A percentile compares a stretch with the other conserved stretches of the same genome.
These are phyloP conservation scores for Condylura cristata DNA, from an alignment of 2,113 vertebrate species.

Conservation along the genomic window DNA sequence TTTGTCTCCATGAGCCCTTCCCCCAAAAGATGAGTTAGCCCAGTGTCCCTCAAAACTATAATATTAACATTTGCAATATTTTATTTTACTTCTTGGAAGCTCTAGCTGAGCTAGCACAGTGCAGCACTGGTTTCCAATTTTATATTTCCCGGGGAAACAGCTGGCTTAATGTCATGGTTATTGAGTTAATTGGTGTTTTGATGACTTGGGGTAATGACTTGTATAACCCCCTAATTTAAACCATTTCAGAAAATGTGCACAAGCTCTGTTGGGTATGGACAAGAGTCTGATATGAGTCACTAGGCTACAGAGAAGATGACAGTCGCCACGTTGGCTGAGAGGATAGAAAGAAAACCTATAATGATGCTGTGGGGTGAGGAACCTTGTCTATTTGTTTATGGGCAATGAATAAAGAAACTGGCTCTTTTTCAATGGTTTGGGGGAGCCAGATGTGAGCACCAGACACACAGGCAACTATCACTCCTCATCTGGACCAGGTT, in stretches of 20 bases:
- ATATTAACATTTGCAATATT: not conserved
- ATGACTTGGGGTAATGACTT: conserved; percentile 56
- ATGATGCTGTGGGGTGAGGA: fast-evolving
- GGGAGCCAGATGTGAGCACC: not conserved
- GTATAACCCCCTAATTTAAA: conserved; percentile 52
- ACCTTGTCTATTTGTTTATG: not conserved
- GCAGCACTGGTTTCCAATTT: conserved; percentile 32
- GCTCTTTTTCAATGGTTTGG: not conserved
- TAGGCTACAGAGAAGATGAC: not conserved
- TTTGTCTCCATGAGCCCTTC: not conserved
- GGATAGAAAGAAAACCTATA: not conserved
- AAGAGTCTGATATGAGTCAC: conserved; percentile 29
- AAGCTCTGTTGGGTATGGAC: not conserved
- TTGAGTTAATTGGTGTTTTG: conserved; percentile 72
- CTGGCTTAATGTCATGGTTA: conserved; percentile 48
- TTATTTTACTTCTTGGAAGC: not conserved
- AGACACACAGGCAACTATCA: not conserved
- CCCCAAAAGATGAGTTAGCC: not conserved
- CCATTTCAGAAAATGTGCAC: conserved; percentile 30
- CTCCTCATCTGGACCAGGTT: not conserved
- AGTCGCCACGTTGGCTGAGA: not conserved
- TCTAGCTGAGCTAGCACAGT: not conserved
- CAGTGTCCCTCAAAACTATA: not conserved
- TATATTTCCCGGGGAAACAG: conserved; percentile 36
- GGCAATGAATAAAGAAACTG: not conserved